Evolutionary conservation across 2,888 invertebrate genomes (phyloP), one percentile per base, ranked within the genome.

Genomic region (Osedax frankpressi): DNA sequence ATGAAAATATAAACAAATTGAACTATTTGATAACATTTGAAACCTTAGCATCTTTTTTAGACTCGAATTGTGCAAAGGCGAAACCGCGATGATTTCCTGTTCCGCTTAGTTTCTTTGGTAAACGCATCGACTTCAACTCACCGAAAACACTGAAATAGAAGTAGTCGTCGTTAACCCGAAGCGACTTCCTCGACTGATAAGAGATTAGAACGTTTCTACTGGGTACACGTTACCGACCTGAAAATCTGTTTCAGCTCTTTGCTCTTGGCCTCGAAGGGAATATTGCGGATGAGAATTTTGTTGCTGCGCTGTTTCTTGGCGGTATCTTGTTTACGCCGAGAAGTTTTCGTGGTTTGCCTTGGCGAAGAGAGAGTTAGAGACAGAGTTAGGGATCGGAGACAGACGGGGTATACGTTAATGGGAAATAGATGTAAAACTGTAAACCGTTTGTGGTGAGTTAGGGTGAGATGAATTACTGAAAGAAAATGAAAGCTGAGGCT

Each of bases 41-140:
- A 85, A 92, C 93, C 89, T 94, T 94, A 0, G 98, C 96, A 85
- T 95, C 94, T 77, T 90, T 89, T 82, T 91, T 90, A 0, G 91
- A 90, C 76, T 90, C 86, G 85, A 89, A 98, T 83, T 99, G 97
- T 2, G 98, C 91, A 84, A 99, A 98, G 3, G 91, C 94, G 85
- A 98, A 98, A 73, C 98, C 98, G 80, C 96, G 88, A 85, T 97
- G 96, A 78, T 89, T 88, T 74, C 90, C 90, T 2, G 89, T 81
- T 0, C 82, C 91, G 0, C 89, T 87, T 82, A 93, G 86, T 86
- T 96, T 98, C 82, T 91, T 91, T 0, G 97, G 97, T 75, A 98
- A 85, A 77, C 97, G 87, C 24, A 96, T 87, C 14, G 90, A 90
- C 84, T 93, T 93, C 75, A 97, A 87, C 84, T 93, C 92, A 19